A percentile compares a stretch with the other conserved stretches of the same genome.
Evolutionary conservation across 1,140 invertebrate species (phyloP).

Genomic region (Zaprionus lachaisei): DNA sequence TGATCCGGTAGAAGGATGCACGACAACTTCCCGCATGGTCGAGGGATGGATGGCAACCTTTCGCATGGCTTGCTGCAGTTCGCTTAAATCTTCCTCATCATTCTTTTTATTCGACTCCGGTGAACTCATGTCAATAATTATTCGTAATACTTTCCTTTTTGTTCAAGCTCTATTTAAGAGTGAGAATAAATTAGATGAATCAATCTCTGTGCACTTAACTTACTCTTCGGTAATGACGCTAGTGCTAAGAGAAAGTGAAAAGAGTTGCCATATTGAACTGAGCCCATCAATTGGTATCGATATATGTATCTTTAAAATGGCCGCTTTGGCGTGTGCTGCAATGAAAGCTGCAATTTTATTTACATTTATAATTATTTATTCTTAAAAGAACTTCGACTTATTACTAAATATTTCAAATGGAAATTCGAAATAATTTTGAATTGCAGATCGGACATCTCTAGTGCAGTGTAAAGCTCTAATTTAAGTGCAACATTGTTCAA

Average conservation of each 20-base stretch:
- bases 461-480: background rate
- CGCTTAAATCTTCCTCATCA: background rate
- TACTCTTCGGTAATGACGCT: background rate
- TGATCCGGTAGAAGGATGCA: too few relatives aligned
- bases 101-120: background rate
- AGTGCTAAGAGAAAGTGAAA: too few relatives aligned
- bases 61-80: too few relatives aligned
- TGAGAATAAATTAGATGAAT: too few relatives aligned
- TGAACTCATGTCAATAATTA: background rate
- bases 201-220: background rate
- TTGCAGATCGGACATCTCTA: background rate
- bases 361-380: background rate
- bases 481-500: background rate
- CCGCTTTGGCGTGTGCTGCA: background rate
- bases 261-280: background rate
- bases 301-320: background rate
- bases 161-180: too few relatives aligned
- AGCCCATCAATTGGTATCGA: background rate
- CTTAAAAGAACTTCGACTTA: background rate
- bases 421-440: background rate
- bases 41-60: too few relatives aligned
- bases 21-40: too few relatives aligned
- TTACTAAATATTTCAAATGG: background rate
- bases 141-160: background rate
- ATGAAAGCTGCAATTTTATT: background rate